Base-by-base conservation (phyloP, 1,140 invertebrate genomes). In the Lepidurus couesii region DNA sequence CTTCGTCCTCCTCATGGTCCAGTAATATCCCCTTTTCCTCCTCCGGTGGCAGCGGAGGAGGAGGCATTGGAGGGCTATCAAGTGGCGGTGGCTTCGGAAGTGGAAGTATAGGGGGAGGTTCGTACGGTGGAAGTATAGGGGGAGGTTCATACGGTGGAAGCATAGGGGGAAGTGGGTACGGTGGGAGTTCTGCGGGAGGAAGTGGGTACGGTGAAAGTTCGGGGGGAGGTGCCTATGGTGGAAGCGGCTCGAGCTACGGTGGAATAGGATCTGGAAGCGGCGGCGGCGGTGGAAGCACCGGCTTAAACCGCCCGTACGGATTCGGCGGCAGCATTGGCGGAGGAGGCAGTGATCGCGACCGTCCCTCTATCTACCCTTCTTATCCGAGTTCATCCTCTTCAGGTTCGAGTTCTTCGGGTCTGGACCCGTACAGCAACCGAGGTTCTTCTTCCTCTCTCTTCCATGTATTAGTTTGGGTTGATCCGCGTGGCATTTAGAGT, bases 291-390 rank as follows among this genome's bases (percentile, higher is more conserved):
- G 53, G 53, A 7, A 65, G 53, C 21, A 65, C 53, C 10, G 16
- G 13, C 7, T 10, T 65, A 65, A 65, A 65, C 13, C 53, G 53
- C 7, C 53, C 53, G 0, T 13, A n/a, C 21, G 53, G 53, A 13
- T 65, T 65, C 21, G 53, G 53, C 53, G 13, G 53, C 53, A 16
- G 13, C n/a, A 81, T 80, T 44, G 85, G 85, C 3, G 85, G 85
- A 0, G 82, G 82, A 47, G 82, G 80, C 21, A 78, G 80, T 42
- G 73, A 73, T 65, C 74, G 79, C 21, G 47, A 78, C 13, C 43
- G 80, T 7, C 53, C 53, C 16, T 65, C 53, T 11, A 21, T 65
- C 9, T 65, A 65, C 13, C 53, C 53, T 16, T 9, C 53, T 13
- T 65, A 65, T 16, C 53, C 53, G 53, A 65, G 53, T 65, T 65